Evolutionary conservation across 2,113 vertebrate species (phyloP).

Genomic region (Rhinoptilus africanus): DNA sequence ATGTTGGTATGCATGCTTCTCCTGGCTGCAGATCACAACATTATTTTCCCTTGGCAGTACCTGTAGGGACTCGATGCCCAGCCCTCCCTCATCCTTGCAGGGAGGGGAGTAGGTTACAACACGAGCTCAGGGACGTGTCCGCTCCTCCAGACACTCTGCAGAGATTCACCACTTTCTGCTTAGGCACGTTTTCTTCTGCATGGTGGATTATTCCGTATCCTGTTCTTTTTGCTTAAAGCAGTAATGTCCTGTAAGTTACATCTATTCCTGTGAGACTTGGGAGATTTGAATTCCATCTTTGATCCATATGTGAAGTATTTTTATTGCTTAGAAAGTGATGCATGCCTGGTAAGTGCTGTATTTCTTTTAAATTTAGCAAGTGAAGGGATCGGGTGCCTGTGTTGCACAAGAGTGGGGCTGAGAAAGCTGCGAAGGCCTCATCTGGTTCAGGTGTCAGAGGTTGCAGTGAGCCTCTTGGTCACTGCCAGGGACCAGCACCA

Average conservation of each 20-base stretch:
- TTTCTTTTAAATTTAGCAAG: background rate
- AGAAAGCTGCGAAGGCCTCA: background rate
- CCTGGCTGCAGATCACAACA: background rate
- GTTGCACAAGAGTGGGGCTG: background rate
- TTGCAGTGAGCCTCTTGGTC: background rate
- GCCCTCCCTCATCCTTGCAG: background rate
- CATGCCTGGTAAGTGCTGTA: background rate
- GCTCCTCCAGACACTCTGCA: background rate
- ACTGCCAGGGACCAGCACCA: background rate
- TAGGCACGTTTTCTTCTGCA: background rate
- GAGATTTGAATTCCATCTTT: background rate
- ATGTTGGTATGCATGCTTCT: background rate
- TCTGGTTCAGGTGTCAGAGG: background rate
- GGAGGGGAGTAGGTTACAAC: background rate
- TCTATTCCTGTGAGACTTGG: background rate
- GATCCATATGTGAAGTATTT: background rate
- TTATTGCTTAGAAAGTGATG: background rate
- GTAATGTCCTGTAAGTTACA: background rate
- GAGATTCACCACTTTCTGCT: background rate
- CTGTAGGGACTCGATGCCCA: rapidly evolving
- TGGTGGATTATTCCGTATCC: background rate
- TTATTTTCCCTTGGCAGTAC: background rate
- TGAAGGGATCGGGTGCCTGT: background rate
- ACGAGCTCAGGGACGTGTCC: rapidly evolving
- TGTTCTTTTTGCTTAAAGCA: background rate